A percentile compares a stretch with the other conserved stretches of the same genome.
phyloP scores from a whole-genome alignment of 2,797 vertebrate species.

The Sebastiscus albofasciatus region DNA sequence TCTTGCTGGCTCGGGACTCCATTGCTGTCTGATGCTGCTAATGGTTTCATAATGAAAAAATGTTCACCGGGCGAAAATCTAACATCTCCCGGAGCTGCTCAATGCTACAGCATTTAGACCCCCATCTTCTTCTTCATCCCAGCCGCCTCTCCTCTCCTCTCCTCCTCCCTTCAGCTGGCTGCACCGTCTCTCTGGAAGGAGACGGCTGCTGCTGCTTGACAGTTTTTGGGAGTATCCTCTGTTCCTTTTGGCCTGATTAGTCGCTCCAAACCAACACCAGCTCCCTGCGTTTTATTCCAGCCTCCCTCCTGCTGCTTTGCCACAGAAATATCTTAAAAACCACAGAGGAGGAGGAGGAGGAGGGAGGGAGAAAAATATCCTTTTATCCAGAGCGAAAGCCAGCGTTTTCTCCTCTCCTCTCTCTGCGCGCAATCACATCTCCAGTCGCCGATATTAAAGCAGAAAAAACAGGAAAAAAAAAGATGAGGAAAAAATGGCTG shows the following conservation, averaged over 20 bases:
- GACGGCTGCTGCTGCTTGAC: conserved; percentile 77
- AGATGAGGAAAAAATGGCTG: conserved; percentile 94
- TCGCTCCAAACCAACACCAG: conserved; percentile 43
- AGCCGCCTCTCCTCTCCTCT: conserved; percentile 43
- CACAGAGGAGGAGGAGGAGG: conserved; percentile 5
- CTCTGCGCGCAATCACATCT: conserved; percentile 63
- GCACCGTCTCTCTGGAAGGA: conserved; percentile 49
- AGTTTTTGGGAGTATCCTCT: conserved; percentile 84
- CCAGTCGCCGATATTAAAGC: conserved; percentile 52
- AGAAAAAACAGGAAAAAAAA: conserved; percentile 40
- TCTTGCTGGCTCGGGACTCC: conserved; percentile 97
- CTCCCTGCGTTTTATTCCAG: conserved; percentile 62
- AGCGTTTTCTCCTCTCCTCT: conserved; percentile 6
- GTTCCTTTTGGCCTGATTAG: conserved; percentile 69
- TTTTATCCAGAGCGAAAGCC: conserved; percentile 48
- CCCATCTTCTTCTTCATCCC: conserved; percentile 67
- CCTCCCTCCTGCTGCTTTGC: conserved; percentile 74
- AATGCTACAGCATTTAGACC: conserved; percentile 51
- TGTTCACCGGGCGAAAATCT: conserved; percentile 87
- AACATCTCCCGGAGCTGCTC: conserved; percentile 89
- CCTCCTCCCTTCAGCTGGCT: conserved; percentile 4
- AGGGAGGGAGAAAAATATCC: conserved; percentile 2
- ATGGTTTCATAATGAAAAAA: conserved; percentile 98
- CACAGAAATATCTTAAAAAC: conserved; percentile 37
- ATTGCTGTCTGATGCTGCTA: conserved; percentile 95